These are phyloP conservation scores for Cecidostiba fungosa DNA, from an alignment of 2,888 invertebrate genomes.

Conservation along the genomic window DNA sequence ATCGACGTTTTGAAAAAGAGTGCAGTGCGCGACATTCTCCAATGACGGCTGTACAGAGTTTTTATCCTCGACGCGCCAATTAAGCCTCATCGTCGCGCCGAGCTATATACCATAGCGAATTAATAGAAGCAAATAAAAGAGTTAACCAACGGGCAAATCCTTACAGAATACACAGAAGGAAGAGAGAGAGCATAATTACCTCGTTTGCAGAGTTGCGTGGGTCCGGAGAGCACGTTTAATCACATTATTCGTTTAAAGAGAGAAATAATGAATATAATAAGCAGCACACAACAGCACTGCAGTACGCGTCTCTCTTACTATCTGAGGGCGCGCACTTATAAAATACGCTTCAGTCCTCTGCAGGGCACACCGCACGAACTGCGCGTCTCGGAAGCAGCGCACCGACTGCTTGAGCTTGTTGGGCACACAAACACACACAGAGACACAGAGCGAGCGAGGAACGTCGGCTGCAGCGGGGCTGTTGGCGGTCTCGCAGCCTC, in stretches of 20 bases:
- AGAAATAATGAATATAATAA: too few species aligned
- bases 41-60: neutral
- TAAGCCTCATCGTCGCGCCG: conserved; percentile 34
- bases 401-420: conserved; percentile 3
- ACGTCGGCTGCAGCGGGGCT: conserved; percentile 19
- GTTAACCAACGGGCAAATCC: too few species aligned
- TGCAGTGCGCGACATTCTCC: neutral
- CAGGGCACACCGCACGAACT: neutral
- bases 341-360: neutral
- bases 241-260: conserved; percentile 42
- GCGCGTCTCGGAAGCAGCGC: conserved; percentile 11
- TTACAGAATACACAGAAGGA: neutral
- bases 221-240: conserved; percentile 48
- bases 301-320: neutral
- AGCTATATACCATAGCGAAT: conserved; percentile 9
- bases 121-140: conserved; percentile 16
- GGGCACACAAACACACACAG: neutral
- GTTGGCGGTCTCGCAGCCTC: conserved; percentile 72
- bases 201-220: conserved; percentile 46
- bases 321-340: neutral
- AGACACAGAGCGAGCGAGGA: conserved; percentile 7
- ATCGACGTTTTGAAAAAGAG: conserved; percentile 22
- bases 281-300: too few species aligned
- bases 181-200: conserved; percentile 29
- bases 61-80: conserved; percentile 45